Percentiles rank a stretch among this genome's conserved stretches.
These are phyloP conservation scores for Neopelma chrysocephalum DNA, from an alignment of 2,797 vertebrate species.

Conservation along the genomic window DNA sequence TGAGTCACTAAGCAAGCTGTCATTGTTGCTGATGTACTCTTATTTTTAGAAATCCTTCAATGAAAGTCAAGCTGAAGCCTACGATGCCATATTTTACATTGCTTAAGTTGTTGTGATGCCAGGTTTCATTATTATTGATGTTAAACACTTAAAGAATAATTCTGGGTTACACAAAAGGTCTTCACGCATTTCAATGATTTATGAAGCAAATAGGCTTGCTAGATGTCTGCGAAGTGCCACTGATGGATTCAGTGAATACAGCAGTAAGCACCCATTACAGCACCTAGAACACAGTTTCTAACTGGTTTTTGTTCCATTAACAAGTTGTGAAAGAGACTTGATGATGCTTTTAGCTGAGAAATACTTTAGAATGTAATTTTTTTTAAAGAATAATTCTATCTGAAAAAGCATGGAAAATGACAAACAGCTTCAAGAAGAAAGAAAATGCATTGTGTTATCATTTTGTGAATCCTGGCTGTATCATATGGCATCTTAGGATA, in stretches of 20 bases:
- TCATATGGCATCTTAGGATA: slow-evolving; percentile 15
- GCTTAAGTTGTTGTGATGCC: slow-evolving; percentile 66
- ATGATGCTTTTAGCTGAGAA: slow-evolving; percentile 73
- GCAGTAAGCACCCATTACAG: slow-evolving; percentile 61
- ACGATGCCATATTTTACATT: slow-evolving; percentile 55
- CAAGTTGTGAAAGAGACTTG: slow-evolving; percentile 69
- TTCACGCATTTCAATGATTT: slow-evolving; percentile 74
- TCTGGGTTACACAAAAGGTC: slow-evolving; percentile 72
- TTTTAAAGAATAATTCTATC: slow-evolving; percentile 70
- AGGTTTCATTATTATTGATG: slow-evolving; percentile 79
- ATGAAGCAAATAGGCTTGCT: slow-evolving; percentile 74
- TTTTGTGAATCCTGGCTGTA: slow-evolving; percentile 42
- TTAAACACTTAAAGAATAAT: slow-evolving; percentile 74
- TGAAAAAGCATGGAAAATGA: slow-evolving; percentile 66
- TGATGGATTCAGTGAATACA: slow-evolving; percentile 57
- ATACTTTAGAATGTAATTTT: slow-evolving; percentile 67
- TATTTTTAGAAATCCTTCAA: slow-evolving; percentile 72
- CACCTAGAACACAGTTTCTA: slow-evolving; percentile 69
- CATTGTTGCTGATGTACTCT: slow-evolving; percentile 65
- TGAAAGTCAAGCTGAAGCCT: slow-evolving; percentile 65
- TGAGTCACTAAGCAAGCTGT: slow-evolving; percentile 64
- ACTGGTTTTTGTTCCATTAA: slow-evolving; percentile 72
- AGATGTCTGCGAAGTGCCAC: slow-evolving; percentile 58
- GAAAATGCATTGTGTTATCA: neutral
- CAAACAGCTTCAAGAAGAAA: slow-evolving; percentile 59